Conservation (phyloP, 2,113 vertebrate species). For the Lasiurus cinereus region DNA sequence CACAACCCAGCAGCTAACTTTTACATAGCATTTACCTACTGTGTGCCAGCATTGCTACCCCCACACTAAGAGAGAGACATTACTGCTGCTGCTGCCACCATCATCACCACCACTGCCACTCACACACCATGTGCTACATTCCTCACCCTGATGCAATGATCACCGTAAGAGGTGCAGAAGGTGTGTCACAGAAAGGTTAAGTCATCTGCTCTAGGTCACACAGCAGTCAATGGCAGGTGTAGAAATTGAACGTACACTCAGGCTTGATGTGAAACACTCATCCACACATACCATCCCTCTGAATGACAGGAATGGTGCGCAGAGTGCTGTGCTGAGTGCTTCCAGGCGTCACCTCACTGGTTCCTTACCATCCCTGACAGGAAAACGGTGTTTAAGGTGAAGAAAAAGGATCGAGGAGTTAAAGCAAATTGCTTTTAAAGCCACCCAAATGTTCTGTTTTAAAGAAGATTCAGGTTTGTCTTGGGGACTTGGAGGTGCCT, state of each 20-base stretch:
- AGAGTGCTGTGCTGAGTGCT: background rate
- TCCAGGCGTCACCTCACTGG: background rate
- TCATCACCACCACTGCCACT: too few relatives aligned
- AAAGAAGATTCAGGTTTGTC: background rate
- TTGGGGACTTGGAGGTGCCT: background rate
- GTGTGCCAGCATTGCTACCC: background rate
- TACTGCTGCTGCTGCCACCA: fast-evolving
- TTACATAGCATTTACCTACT: background rate
- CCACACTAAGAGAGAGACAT: background rate
- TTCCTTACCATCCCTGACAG: background rate
- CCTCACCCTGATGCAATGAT: too few relatives aligned
- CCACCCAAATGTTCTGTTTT: background rate
- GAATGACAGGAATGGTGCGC: fast-evolving
- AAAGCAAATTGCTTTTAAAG: background rate
- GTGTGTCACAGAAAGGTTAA: too few relatives aligned
- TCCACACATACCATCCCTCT: background rate
- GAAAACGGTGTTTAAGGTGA: background rate
- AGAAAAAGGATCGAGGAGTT: background rate
- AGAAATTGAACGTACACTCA: too few relatives aligned
- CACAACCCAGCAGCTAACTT: background rate
- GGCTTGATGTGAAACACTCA: too few relatives aligned
- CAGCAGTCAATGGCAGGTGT: too few relatives aligned
- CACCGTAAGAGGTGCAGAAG: too few relatives aligned
- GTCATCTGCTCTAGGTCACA: too few relatives aligned
- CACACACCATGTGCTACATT: too few relatives aligned